Base-by-base conservation (phyloP, 2,888 invertebrate species). In the Hirtodrosophila alboralis region DNA sequence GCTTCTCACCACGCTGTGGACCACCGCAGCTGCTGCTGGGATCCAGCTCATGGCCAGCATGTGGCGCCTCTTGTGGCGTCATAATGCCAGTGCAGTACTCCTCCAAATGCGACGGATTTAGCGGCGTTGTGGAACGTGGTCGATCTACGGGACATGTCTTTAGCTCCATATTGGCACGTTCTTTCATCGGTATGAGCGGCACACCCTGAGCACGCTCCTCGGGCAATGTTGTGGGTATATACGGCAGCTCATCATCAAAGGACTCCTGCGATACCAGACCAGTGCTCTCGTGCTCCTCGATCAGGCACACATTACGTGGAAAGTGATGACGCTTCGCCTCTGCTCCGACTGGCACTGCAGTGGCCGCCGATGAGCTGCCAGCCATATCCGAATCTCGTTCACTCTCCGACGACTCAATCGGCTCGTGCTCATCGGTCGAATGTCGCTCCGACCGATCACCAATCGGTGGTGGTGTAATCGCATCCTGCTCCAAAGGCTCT, bases 151-250 rank as follows among this genome's bases (percentile, higher is more conserved):
- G 94, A 76, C 92, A 94, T 5, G 94, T 95, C 84, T 93, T 94
- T 59, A 93, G 91, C 86, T 93, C 93, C 88, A 92, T 91, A 13
- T 91, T 91, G 41, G 91, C 91, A 41, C 95, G 92, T 87, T 95
- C 94, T 85, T 94, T 94, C 77, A 96, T 93, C 16, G 97, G 96
- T 68, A 96, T 93, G 84, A 97, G 94, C 12, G 96, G 95, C 70
- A 96, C 91, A 18, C 95, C 96, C 63, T 95, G 93, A 10, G 96
- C 94, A 66, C 96, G 93, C 91, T 97, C 97, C 88, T 94, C 92
- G 13, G 97, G 97, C 86, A 97, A 91, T 49, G 96, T 97, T n/a
- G 97, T 96, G 53, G 97, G 96, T 85, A 97, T 94, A 89, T 96
- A 96, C 1, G 97, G 97, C 86, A 97, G 91, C 90, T 96, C 96